Evolutionary conservation across 1,140 invertebrate genomes (phyloP), one percentile per base, ranked within the genome.

Genomic region (Rhagoletis zephyria): DNA sequence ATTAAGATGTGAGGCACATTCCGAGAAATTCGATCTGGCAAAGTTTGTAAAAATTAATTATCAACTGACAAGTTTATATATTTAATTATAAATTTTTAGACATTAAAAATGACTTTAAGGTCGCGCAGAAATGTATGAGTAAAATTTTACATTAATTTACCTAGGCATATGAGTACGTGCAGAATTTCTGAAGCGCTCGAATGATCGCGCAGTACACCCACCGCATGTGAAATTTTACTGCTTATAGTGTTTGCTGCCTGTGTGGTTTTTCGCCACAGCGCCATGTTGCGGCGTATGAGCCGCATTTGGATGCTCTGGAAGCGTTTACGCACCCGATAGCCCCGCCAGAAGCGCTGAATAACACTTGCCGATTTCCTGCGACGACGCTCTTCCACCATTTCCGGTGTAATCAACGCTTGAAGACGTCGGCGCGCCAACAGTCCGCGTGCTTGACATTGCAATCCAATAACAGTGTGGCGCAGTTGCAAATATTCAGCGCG

Each of bases 291-390:
- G 0, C 94, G 93, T 56, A 95, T 94, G 30, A 92, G 90, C 10
- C 94, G 90, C 0, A 96, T 87, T 3, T 86, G 89, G 16, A 89
- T 87, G 67, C 89, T 89, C 0, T 89, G 89, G 12, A 89, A 89
- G 4, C 88, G 89, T 51, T 91, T 89, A 10, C 96, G 94, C 16
- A 93, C 91, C 16, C 87, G 90, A 89, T 95, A 94, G 2, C 95
- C 95, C 86, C 94, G 94, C 94, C 95, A 96, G n/a, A 94, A 88
- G 16, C 95, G 94, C 93, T 96, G 96, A 88, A 96, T 96, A 88
- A 94, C 94, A 0, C 92, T 93, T 45, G 95, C 95, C 1, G 95
- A 95, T 87, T 91, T 94, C 74, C 94, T 91, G 2, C 90, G 89
- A 77, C 91, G 92, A 88, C 93, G 90, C 63, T 93, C 90, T 87